A percentile compares a stretch with the other conserved stretches of the same genome.
These are phyloP conservation scores for Sphecodes monilicornis DNA, from an alignment of 2,888 invertebrate species.

Conservation along the genomic window DNA sequence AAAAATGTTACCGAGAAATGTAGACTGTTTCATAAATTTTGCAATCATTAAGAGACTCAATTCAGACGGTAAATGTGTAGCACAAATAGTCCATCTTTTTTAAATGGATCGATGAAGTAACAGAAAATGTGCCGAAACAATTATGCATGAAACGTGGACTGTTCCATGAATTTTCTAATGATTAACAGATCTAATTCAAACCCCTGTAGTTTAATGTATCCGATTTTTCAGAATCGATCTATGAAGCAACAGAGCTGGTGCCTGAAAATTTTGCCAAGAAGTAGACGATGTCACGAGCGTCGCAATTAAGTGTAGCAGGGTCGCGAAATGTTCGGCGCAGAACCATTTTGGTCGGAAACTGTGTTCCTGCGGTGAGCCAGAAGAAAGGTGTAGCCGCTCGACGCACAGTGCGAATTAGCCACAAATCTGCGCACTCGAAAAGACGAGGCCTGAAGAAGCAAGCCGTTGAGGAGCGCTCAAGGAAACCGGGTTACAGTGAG, in stretches of 20 bases:
- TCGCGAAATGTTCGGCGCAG: not conserved
- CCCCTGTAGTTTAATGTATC: not conserved
- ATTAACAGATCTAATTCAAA: not conserved
- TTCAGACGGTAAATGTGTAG: too few species aligned
- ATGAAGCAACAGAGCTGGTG: not conserved
- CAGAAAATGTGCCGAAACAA: not conserved
- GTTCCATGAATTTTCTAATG: not conserved
- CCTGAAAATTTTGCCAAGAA: not conserved
- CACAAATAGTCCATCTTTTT: too few species aligned
- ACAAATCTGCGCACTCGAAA: slow-evolving; percentile 49
- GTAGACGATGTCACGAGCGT: not conserved
- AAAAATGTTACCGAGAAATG: too few species aligned
- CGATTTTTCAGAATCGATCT: not conserved
- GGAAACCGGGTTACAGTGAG: slow-evolving; percentile 81
- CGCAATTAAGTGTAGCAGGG: not conserved
- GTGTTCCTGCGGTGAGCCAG: slow-evolving; percentile 9
- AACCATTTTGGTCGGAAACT: not conserved
- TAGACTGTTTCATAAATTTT: too few species aligned
- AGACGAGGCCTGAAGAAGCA: slow-evolving; percentile 38
- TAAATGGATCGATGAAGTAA: not conserved
- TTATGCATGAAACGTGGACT: not conserved
- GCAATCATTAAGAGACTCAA: too few species aligned
- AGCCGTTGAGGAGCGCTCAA: slow-evolving; percentile 62
- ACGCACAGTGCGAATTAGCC: slow-evolving; percentile 26
- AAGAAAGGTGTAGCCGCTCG: slow-evolving; percentile 18